Evolutionary conservation across 1,140 invertebrate species (phyloP).

Genomic region (Trichogramma pretiosum): DNA sequence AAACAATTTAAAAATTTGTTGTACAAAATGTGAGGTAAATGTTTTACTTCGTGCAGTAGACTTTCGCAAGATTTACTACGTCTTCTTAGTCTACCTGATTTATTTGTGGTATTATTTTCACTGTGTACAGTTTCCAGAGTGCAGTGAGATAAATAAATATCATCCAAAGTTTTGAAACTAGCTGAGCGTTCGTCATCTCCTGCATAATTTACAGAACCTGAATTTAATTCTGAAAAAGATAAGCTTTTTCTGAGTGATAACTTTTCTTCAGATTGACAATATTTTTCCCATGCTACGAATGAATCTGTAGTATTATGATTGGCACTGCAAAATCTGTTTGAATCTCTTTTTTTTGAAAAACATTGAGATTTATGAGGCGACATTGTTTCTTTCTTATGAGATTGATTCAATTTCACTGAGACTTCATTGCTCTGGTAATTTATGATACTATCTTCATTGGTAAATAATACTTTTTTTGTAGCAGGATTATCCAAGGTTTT

Average conservation of each 20-base stretch:
- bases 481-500: background rate
- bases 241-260: slow-evolving; percentile 4
- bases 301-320: slow-evolving; percentile 16
- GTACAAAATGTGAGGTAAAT: slow-evolving; percentile 16
- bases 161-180: slow-evolving; percentile 12
- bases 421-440: background rate
- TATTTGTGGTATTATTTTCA: background rate
- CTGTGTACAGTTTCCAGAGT: background rate
- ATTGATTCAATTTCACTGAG: too few relatives aligned
- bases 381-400: too few relatives aligned
- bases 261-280: slow-evolving; percentile 1
- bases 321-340: background rate
- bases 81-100: background rate
- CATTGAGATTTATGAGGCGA: too few relatives aligned
- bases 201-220: slow-evolving; percentile 3
- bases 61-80: slow-evolving; percentile 15
- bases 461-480: slow-evolving; percentile 11
- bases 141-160: slow-evolving; percentile 2
- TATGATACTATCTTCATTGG: slow-evolving; percentile 3
- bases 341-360: too few relatives aligned
- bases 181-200: slow-evolving; percentile 15
- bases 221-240: slow-evolving; percentile 12
- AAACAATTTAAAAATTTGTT: slow-evolving; percentile 16
- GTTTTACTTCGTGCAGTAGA: slow-evolving; percentile 15
- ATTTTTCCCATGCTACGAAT: slow-evolving; percentile 11